Evolutionary conservation across 2,113 vertebrate genomes (phyloP).

Genomic region (Amphiprion ocellaris): DNA sequence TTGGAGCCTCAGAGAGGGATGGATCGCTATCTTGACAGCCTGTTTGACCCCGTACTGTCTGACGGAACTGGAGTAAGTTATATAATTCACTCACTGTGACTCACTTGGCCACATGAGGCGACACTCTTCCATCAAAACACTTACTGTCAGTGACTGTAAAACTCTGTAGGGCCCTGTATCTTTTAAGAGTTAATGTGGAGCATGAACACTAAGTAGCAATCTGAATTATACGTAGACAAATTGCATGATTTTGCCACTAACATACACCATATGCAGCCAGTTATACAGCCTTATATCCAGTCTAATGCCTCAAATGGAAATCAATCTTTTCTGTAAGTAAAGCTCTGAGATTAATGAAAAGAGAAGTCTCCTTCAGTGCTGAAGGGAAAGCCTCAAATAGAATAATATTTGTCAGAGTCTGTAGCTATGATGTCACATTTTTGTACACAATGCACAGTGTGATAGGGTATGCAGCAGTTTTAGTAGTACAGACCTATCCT

Average conservation of each 20-base stretch:
- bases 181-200: not conserved
- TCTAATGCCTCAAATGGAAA: too few relatives aligned
- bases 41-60: conserved; percentile 94
- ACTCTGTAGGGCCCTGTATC: not conserved
- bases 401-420: too few relatives aligned
- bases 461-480: too few relatives aligned
- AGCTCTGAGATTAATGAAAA: not conserved
- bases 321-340: not conserved
- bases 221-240: not conserved
- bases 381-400: too few relatives aligned
- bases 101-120: conserved; percentile 18
- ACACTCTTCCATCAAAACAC: conserved; percentile 12
- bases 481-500: too few relatives aligned
- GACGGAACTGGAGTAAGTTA: conserved; percentile 88
- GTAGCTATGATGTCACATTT: too few relatives aligned
- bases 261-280: not conserved
- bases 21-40: conserved; percentile 95
- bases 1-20: conserved; percentile 87
- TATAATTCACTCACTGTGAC: conserved; percentile 41
- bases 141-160: conserved; percentile 8
- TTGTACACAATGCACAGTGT: too few relatives aligned
- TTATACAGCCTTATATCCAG: too few relatives aligned
- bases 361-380: too few relatives aligned
- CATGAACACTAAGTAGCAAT: not conserved
- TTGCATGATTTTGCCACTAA: not conserved